A percentile compares a stretch with the other conserved stretches of the same genome.
These are phyloP conservation scores for Congeria kusceri DNA, from an alignment of 2,888 invertebrate species.

Conservation along the genomic window DNA sequence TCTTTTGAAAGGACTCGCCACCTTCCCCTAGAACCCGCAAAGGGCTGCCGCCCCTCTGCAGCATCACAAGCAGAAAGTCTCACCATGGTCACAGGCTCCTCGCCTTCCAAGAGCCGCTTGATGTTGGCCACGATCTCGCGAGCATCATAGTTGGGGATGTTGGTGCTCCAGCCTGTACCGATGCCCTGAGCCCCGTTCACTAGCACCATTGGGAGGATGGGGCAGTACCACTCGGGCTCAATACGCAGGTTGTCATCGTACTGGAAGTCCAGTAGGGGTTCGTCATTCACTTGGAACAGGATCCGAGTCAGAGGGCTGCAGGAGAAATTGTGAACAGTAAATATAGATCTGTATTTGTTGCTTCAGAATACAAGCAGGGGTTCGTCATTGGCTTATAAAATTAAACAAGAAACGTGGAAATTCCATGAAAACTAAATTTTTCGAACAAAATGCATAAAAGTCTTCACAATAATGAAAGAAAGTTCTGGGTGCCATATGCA, in stretches of 20 bases:
- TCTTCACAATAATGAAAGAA: no score
- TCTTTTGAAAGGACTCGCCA: no score
- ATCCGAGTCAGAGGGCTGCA: conserved; percentile 88
- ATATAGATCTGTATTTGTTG: no score
- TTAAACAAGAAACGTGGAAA: no score
- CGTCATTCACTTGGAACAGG: conserved; percentile 95
- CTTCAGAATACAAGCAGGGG: no score
- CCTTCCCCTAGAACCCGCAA: no score
- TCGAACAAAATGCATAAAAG: no score
- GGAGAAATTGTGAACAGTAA: conserved; percentile 8
- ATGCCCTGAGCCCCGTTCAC: conserved; percentile 99
- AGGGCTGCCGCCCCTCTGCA: no score
- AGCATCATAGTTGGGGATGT: conserved; percentile 98
- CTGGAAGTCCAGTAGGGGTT: conserved; percentile 93
- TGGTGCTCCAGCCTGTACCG: conserved; percentile 99
- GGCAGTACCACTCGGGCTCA: conserved; percentile 97
- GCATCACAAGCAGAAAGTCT: no score
- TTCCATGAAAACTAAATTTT: no score
- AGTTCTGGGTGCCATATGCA: no score
- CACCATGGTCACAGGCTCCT: conserved; percentile 90
- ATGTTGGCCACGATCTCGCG: conserved; percentile 95
- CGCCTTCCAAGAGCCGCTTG: conserved; percentile 90
- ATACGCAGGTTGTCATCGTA: conserved; percentile 98
- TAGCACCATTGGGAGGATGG: conserved; percentile 97
- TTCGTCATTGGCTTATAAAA: no score